These are phyloP conservation scores for Atrichornis clamosus DNA, from an alignment of 2,113 vertebrate genomes.

Conservation along the genomic window DNA sequence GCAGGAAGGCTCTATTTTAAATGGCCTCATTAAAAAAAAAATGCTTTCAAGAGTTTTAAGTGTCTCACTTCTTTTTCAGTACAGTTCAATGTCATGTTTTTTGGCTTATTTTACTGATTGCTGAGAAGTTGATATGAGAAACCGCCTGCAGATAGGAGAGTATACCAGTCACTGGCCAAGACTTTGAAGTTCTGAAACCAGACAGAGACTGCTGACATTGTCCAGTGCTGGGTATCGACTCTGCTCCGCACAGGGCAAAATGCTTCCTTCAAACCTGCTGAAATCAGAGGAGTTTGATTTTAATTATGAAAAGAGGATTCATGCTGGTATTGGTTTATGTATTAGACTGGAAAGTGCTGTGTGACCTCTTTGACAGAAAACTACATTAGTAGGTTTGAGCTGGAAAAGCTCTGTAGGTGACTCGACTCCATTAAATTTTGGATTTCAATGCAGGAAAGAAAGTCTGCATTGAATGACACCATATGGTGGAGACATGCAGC, in stretches of 20 bases:
- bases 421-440: neutral
- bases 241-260: neutral
- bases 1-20: neutral
- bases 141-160: neutral
- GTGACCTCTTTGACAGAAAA: conserved; percentile 17
- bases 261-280: neutral
- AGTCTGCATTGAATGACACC: conserved; percentile 56
- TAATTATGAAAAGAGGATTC: neutral
- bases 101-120: neutral
- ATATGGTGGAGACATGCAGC: conserved; percentile 59
- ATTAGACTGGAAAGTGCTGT: neutral
- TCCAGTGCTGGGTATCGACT: neutral
- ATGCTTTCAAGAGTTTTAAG: neutral
- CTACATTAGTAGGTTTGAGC: conserved; percentile 5
- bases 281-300: conserved; percentile 5
- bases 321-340: neutral
- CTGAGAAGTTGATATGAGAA: neutral
- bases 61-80: neutral
- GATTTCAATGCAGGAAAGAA: conserved; percentile 25
- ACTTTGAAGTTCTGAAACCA: neutral
- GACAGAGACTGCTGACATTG: neutral
- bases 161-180: neutral
- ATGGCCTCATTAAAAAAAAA: neutral
- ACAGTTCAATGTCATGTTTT: neutral
- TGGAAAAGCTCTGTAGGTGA: conserved; percentile 40